Percentiles rank a stretch among this genome's conserved stretches.
Conservation (phyloP, 2,888 invertebrate genomes). For the Phasia obesa region DNA sequence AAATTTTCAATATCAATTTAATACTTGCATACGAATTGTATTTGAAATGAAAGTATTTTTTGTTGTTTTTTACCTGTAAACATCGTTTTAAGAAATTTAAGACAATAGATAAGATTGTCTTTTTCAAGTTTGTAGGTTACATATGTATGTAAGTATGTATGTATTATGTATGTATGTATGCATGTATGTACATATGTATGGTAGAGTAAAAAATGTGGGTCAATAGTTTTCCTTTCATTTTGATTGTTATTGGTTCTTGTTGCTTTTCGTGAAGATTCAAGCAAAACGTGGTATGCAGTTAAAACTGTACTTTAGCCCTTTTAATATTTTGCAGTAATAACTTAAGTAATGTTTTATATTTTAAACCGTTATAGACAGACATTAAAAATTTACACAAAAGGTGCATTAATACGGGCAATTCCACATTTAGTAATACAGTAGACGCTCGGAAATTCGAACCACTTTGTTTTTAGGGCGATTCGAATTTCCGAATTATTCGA, state of each 20-base stretch:
- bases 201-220: slow-evolving; percentile 50
- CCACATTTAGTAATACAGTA: too few relatives aligned
- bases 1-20: slow-evolving; percentile 71
- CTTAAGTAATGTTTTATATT: too few relatives aligned
- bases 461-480: too few relatives aligned
- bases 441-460: too few relatives aligned
- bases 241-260: slow-evolving; percentile 30
- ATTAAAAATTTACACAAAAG: too few relatives aligned
- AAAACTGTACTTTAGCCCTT: slow-evolving; percentile 16
- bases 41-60: slow-evolving; percentile 68
- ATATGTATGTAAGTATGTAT: too few relatives aligned
- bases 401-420: too few relatives aligned
- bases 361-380: too few relatives aligned
- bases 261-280: not conserved
- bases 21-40: slow-evolving; percentile 23
- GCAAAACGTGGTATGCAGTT: not conserved
- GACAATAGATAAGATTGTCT: slow-evolving; percentile 61
- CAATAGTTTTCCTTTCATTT: slow-evolving; percentile 66
- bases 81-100: slow-evolving; percentile 56
- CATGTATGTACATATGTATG: too few relatives aligned
- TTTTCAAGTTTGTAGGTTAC: slow-evolving; percentile 19
- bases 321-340: not conserved
- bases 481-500: too few relatives aligned
- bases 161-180: too few relatives aligned
- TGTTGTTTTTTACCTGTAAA: slow-evolving; percentile 8